phyloP scores from a whole-genome alignment of 2,113 vertebrate genomes.

The Corythaixoides concolor region DNA sequence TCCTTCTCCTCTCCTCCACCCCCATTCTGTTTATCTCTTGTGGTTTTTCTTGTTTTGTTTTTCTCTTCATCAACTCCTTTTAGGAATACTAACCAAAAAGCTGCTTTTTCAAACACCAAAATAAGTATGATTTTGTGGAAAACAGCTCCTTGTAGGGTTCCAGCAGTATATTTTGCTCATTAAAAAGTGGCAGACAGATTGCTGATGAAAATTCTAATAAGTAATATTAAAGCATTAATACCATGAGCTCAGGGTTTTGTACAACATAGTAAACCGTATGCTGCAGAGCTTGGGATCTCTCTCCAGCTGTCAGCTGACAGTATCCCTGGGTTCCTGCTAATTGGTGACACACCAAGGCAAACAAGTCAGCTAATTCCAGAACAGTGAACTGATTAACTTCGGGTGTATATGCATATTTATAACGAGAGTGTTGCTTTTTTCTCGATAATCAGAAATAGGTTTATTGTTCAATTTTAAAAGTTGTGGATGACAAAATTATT shows the following conservation, averaged over 20 bases:
- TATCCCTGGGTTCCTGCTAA: constrained; percentile 46
- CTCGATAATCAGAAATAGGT: background rate
- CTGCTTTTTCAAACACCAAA: background rate
- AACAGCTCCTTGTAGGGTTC: constrained; percentile 2
- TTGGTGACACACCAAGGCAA: constrained; percentile 50
- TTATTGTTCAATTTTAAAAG: background rate
- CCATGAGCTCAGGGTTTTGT: constrained; percentile 42
- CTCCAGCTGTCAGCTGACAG: constrained; percentile 61
- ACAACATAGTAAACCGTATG: constrained; percentile 18
- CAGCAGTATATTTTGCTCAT: background rate
- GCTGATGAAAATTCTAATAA: constrained; percentile 49
- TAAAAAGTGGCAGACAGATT: constrained; percentile 5
- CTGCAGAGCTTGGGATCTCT: constrained; percentile 33
- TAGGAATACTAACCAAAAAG: background rate
- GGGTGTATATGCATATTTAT: constrained; percentile 44
- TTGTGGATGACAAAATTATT: background rate
- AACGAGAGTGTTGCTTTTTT: background rate
- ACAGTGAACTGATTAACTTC: constrained; percentile 45
- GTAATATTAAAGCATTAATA: constrained; percentile 37
- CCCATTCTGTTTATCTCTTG: background rate
- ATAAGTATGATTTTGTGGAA: background rate
- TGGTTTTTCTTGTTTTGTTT: background rate
- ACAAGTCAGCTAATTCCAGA: constrained; percentile 61
- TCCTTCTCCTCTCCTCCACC: background rate
- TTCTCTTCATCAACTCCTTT: background rate